Evolutionary conservation across 37 sponge, comb jelly and placozoan species (phyloP).

Genomic region (Agelas oroides): DNA sequence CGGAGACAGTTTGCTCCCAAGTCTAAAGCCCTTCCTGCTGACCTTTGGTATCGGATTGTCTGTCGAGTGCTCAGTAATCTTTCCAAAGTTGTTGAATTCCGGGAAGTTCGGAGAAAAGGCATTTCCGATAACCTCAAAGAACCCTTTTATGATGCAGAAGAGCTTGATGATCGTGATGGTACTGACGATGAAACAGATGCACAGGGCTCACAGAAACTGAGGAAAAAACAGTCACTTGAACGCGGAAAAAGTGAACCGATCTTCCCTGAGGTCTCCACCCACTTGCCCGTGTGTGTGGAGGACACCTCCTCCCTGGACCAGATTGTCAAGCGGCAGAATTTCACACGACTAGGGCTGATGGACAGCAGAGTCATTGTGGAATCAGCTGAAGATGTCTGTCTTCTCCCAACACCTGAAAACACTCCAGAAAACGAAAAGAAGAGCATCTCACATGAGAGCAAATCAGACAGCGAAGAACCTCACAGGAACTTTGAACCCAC

Average conservation of each 20-base stretch:
- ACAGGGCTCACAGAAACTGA: not conserved
- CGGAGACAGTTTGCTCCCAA: constrained; percentile 79
- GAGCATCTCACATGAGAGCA: no score
- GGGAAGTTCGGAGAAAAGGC: not conserved
- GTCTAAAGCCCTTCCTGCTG: constrained; percentile 54
- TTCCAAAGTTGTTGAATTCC: constrained; percentile 14
- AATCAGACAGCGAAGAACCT: no score
- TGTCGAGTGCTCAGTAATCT: constrained; percentile 42
- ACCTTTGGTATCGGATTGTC: constrained; percentile 73
- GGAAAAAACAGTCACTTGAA: not conserved
- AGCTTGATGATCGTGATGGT: not conserved
- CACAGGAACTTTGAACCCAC: no score
- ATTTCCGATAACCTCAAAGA: not conserved
- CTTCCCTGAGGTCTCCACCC: not conserved
- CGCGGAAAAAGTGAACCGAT: not conserved
- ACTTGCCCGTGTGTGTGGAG: not conserved
- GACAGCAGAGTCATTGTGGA: not conserved
- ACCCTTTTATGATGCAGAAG: not conserved
- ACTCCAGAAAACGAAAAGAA: no score
- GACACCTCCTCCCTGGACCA: not conserved
- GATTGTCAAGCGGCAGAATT: not conserved
- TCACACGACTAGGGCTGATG: not conserved
- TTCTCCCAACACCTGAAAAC: not conserved
- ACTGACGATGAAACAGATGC: constrained; percentile 48
- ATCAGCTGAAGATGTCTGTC: not conserved